Percentiles rank a stretch among this genome's conserved stretches.
Conservation (phyloP, 2,113 vertebrate genomes). For the Prionailurus bengalensis region DNA sequence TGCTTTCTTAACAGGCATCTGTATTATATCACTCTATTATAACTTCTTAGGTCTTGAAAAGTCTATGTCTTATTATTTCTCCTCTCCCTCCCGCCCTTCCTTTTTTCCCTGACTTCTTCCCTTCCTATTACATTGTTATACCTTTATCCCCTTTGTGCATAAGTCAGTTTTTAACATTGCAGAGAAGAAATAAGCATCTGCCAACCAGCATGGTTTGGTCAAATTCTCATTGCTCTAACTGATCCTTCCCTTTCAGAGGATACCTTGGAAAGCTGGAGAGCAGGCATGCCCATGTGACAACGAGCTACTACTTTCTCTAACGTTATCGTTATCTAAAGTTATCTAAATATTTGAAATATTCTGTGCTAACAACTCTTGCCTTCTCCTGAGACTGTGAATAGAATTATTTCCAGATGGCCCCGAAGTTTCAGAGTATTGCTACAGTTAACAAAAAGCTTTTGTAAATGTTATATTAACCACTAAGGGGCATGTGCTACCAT, state of each 20-base stretch:
- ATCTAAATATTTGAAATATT: conserved; percentile 82
- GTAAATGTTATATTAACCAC: conserved; percentile 83
- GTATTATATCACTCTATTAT: background rate
- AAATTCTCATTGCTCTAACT: background rate
- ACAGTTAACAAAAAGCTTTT: conserved; percentile 83
- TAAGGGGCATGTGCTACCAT: conserved; percentile 73
- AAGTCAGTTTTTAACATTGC: background rate
- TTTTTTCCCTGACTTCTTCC: background rate
- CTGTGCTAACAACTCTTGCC: conserved; percentile 71
- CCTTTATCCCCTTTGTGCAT: background rate
- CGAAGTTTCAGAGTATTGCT: conserved; percentile 74
- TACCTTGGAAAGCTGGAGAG: background rate
- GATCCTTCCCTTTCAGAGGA: conserved; percentile 10
- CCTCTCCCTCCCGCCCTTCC: background rate
- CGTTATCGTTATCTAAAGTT: conserved; percentile 64
- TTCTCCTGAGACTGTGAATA: conserved; percentile 76
- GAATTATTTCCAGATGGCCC: conserved; percentile 82
- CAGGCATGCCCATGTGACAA: background rate
- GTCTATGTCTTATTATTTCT: background rate
- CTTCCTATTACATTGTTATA: conserved; percentile 8
- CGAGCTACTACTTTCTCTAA: conserved; percentile 34
- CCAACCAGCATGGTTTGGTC: background rate
- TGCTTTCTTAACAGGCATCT: background rate
- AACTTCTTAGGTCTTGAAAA: background rate
- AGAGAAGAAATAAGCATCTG: background rate